Evolutionary conservation across 2,888 invertebrate genomes (phyloP).

Genomic region (Invenusta paracnida): DNA sequence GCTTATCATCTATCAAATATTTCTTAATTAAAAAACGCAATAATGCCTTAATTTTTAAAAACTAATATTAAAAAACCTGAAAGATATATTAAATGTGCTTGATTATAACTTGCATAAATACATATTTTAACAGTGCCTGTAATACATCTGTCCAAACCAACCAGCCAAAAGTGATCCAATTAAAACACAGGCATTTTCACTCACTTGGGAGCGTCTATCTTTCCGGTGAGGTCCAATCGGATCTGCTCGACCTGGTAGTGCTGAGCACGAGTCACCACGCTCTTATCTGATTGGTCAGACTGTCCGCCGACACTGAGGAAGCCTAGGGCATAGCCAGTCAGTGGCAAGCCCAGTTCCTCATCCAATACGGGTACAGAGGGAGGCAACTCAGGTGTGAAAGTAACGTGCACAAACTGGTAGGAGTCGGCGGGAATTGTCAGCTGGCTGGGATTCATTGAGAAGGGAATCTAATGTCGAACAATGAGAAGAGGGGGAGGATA

Average conservation of each 20-base stretch:
- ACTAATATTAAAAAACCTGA: too few species aligned
- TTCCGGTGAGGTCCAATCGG: slow-evolving; percentile 54
- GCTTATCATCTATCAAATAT: too few species aligned
- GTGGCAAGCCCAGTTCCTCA: slow-evolving; percentile 49
- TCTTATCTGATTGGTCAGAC: slow-evolving; percentile 45
- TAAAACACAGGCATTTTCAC: too few species aligned
- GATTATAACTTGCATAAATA: too few species aligned
- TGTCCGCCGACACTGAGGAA: slow-evolving; percentile 52
- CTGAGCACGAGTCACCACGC: slow-evolving; percentile 46
- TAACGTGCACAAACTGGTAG: slow-evolving; percentile 49
- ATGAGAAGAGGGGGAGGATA: too few species aligned
- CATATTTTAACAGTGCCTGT: too few species aligned
- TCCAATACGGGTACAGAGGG: slow-evolving; percentile 46
- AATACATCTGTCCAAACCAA: too few species aligned
- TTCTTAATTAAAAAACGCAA: too few species aligned
- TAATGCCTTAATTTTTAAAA: too few species aligned
- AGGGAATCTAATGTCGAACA: not conserved
- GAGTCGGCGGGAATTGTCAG: slow-evolving; percentile 52
- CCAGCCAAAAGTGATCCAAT: too few species aligned
- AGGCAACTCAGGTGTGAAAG: slow-evolving; percentile 51
- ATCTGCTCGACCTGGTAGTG: slow-evolving; percentile 52
- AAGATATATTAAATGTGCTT: too few species aligned
- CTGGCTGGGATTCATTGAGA: slow-evolving; percentile 11
- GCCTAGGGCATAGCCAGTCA: slow-evolving; percentile 52
- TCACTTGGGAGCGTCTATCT: slow-evolving; percentile 56